Evolutionary conservation across 2,888 invertebrate species (phyloP), one percentile per base, ranked within the genome.

Genomic region (Acanthococcus lagerstroemiae): DNA sequence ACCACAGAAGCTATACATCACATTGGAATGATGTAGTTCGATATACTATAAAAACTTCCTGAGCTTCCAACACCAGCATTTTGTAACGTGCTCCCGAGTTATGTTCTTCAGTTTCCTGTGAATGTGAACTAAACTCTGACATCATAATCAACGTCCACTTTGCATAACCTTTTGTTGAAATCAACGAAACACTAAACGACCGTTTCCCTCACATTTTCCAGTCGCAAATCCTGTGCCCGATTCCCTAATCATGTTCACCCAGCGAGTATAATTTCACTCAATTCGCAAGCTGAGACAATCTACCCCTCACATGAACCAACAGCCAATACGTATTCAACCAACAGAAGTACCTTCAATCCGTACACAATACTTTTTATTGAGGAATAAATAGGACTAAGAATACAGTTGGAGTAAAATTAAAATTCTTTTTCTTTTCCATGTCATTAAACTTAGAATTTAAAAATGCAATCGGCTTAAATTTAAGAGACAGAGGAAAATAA

Each of bases 301-400:
- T n/a, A n/a, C n/a, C n/a, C n/a, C n/a, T n/a, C n/a, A n/a, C n/a
- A n/a, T n/a, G n/a, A n/a, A n/a, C n/a, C n/a, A 37, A 9, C 37
- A 37, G 37, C 37, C 15, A 37, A 12, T 37, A 37, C 15, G 12
- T 9, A 9, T 9, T 37, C 37, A 37, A 37, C 37, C 37, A 37
- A 12, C 37, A 37, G 37, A 37, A 37, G 7, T 6, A 37, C 37
- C 37, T 12, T 22, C 25, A 45, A 37, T 60, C 60, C 60, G 48
- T 60, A 60, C 60, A 60, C 27, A 46, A 56, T 60, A 60, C 27
- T n/a, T 48, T 57, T 48, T 60, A 60, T 60, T 60, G 60, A 60
- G 60, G 27, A 60, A 60, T 46, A 60, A 25, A 25, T 27, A 45
- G 21, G 46, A 60, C 60, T 60, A 60, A 60, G 27, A 60, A 60